phyloP scores from a whole-genome alignment of 2,113 vertebrate genomes.

The Suncus etruscus region DNA sequence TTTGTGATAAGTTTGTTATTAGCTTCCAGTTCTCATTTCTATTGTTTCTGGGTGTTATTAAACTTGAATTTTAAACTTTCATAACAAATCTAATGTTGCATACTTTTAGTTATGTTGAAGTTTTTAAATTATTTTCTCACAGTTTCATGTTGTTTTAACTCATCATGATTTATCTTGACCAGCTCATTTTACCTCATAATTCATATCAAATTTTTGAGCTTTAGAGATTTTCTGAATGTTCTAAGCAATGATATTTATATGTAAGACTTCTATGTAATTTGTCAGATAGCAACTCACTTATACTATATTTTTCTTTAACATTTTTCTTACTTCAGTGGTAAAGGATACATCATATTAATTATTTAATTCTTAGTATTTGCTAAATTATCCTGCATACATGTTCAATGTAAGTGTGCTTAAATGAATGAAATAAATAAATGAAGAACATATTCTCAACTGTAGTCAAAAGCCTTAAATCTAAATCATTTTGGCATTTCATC shows the following conservation, averaged over 20 bases:
- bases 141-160: neutral
- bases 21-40: no score
- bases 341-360: no score
- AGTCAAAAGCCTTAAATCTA: conserved; percentile 25
- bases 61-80: no score
- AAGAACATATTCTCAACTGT: neutral
- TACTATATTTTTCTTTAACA: neutral
- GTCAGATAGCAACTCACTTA: neutral
- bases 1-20: no score
- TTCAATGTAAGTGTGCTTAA: neutral
- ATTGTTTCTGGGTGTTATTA: no score
- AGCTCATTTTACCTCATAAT: neutral
- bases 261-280: neutral
- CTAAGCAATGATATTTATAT: neutral
- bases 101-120: neutral
- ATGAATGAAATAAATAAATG: neutral
- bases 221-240: neutral
- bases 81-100: no score
- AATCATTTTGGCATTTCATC: conserved; percentile 31
- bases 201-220: neutral
- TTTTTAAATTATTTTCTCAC: neutral
- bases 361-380: neutral
- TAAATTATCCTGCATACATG: neutral
- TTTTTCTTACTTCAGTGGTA: neutral
- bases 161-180: conserved; percentile 25